Conservation (phyloP, 1,140 invertebrate species). For the Solenopsis fugax region DNA sequence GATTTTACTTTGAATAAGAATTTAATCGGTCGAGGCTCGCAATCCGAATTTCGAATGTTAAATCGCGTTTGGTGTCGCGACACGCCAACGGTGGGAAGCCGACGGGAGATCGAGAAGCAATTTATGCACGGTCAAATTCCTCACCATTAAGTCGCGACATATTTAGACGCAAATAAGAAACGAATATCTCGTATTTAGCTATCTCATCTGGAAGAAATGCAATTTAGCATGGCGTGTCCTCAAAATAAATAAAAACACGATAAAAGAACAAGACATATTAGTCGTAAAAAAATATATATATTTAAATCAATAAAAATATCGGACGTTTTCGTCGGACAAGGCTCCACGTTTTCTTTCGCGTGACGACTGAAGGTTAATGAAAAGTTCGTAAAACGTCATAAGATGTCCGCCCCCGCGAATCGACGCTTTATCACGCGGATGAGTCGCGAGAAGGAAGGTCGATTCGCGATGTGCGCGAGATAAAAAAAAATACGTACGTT, state of each 20-base stretch:
- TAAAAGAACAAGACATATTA: neutral
- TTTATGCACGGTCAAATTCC: neutral
- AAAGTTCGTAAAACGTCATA: conserved; percentile 12
- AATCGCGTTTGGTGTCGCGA: neutral
- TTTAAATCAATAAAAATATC: conserved; percentile 18
- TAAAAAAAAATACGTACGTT: neutral
- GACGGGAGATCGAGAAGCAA: neutral
- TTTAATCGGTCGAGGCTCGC: neutral
- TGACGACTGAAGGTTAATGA: neutral
- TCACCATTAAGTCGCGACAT: neutral
- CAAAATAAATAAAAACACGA: neutral
- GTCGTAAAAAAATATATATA: neutral
- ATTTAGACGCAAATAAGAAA: neutral
- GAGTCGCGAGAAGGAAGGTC: neutral
- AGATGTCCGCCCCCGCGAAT: conserved; percentile 2
- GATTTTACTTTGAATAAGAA: neutral
- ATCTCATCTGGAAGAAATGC: too few relatives aligned
- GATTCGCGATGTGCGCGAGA: neutral
- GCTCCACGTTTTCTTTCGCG: neutral
- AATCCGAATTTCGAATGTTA: neutral
- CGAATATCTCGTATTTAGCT: neutral
- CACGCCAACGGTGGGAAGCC: neutral
- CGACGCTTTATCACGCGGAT: neutral
- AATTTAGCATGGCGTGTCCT: neutral
- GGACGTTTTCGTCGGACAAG: neutral